phyloP scores from a whole-genome alignment of 2,888 invertebrate genomes.

The Melieria omissa region DNA sequence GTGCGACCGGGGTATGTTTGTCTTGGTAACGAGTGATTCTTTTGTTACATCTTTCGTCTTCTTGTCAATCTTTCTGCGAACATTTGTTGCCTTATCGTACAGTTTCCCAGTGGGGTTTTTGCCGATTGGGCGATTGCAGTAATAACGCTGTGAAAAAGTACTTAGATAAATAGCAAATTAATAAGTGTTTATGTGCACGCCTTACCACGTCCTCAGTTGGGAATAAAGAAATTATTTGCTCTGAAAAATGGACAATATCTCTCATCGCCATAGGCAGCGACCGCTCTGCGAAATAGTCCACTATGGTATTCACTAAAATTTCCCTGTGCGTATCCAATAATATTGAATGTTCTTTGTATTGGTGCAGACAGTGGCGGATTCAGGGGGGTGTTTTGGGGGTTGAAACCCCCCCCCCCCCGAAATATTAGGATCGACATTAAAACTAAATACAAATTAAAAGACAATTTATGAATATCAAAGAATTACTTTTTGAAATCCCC shows the following conservation, averaged over 20 bases:
- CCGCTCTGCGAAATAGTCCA: neutral
- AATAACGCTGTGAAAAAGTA: slow-evolving; percentile 10
- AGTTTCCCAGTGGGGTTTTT: slow-evolving; percentile 18
- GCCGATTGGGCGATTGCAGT: slow-evolving; percentile 8
- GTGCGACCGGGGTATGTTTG: neutral
- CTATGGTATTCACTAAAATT: slow-evolving; percentile 1
- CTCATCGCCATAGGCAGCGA: slow-evolving; percentile 11
- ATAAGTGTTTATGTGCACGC: neutral
- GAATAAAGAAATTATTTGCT: slow-evolving; percentile 1
- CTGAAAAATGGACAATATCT: slow-evolving; percentile 11
- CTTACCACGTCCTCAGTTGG: slow-evolving; percentile 4
- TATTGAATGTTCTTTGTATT: neutral
- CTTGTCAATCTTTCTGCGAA: neutral
- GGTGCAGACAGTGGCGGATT: no score
- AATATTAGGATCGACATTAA: no score
- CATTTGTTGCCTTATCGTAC: slow-evolving; percentile 18
- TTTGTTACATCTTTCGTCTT: neutral
- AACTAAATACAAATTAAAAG: no score
- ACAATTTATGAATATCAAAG: no score
- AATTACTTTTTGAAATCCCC: no score
- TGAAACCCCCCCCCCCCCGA: no score
- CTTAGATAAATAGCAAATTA: neutral
- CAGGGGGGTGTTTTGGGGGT: no score
- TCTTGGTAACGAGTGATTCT: neutral
- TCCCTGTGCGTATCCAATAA: slow-evolving; percentile 10